These are phyloP conservation scores for Solea senegalensis DNA, from an alignment of 2,113 vertebrate genomes.

Conservation along the genomic window DNA sequence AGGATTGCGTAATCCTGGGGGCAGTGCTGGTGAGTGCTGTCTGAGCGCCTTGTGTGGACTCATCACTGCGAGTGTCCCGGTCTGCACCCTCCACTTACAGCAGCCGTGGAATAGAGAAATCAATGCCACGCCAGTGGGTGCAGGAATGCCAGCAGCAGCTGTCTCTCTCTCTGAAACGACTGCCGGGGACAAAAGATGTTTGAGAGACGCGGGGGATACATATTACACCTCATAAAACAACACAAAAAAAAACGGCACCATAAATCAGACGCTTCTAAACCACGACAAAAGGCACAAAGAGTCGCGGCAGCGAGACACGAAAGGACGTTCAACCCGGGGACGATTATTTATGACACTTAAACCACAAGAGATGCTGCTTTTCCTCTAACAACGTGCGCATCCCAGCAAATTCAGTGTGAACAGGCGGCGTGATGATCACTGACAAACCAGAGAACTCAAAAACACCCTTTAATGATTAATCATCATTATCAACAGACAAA, in stretches of 20 bases:
- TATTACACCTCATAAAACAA: conserved; percentile 12
- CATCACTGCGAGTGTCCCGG: conserved; percentile 63
- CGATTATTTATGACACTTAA: conserved; percentile 17
- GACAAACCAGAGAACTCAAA: no score
- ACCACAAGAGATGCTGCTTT: conserved; percentile 11
- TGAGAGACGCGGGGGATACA: conserved; percentile 12
- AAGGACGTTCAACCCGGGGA: conserved; percentile 13
- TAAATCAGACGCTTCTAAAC: not conserved
- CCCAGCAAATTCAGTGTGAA: not conserved
- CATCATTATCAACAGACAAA: no score
- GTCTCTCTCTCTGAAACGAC: conserved; percentile 33
- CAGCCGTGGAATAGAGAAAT: conserved; percentile 65
- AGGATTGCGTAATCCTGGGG: conserved; percentile 66
- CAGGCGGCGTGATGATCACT: no score
- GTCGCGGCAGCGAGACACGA: not conserved
- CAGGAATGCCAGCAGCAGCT: conserved; percentile 35
- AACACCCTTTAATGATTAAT: no score
- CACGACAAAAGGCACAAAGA: no score
- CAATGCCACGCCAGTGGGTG: conserved; percentile 49
- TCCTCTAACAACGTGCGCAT: not conserved
- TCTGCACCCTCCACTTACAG: conserved; percentile 63
- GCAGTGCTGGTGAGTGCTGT: conserved; percentile 53
- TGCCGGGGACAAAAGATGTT: conserved; percentile 31
- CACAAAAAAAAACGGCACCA: not conserved
- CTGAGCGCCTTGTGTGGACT: conserved; percentile 55